Base-by-base conservation (phyloP, 2,113 vertebrate genomes). In the Vulpes vulpes region DNA sequence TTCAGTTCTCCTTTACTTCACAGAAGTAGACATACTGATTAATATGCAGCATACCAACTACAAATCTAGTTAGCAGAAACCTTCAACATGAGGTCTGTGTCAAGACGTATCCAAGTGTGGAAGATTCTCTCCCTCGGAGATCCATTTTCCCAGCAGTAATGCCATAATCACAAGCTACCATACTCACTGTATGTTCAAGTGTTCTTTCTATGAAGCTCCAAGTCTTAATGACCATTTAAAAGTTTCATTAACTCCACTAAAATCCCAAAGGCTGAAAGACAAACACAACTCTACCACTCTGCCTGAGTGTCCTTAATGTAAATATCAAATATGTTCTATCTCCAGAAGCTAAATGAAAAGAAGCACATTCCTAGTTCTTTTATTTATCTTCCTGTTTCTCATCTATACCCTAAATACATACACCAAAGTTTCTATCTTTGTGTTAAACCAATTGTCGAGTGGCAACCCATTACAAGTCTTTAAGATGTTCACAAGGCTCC, bases 1-100 rank as follows among this genome's bases (percentile, higher is more conserved):
- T 83, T 92, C 69, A 90, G 53, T 80, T 89, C 59, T 76, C 64
- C 32, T 95, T 93, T 51, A 35, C 38, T 87, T 92, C 69, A 94
- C 15, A 53, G 59, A 53, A 93, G 20, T 27, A 78, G 23, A 38
- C 5, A 30, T 32, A 59, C 7, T 80, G 43, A 82, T 67, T 49
- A 69, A 85, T 78, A 83, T 30, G 64, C 38, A 96, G 79, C 83
- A 87, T 69, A 62, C 22, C 73, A 20, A 88, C 55, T 23, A 71
- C 23, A 10, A 81, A 10, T 71, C 49, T 88, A 15, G 51, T 69
- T 73, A 81, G 67, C 76, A 85, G 35, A 95, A 88, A 87, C 4
- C 51, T 62, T 96, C 62, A 38, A 62, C 49, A n/a, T 22, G 27
- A 95, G 17, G 60, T 49, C 76, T n/a, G 11, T 69, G 43, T 95